Conservation (phyloP, 2,888 invertebrate species). For the Apamea sordens region DNA sequence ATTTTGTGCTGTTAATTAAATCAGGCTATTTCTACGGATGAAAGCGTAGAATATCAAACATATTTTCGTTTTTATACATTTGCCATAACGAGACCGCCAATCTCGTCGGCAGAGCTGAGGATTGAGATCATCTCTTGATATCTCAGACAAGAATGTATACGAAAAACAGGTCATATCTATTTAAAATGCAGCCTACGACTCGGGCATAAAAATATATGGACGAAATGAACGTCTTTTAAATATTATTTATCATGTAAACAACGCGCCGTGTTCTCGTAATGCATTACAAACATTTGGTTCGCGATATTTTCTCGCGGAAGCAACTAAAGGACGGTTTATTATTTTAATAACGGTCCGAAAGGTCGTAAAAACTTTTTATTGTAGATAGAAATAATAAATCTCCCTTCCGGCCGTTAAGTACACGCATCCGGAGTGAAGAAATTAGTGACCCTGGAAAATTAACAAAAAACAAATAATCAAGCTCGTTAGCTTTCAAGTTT, state of each 20-base stretch:
- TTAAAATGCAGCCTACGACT: slow-evolving; percentile 66
- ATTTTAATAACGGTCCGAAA: slow-evolving; percentile 70
- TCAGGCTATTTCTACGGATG: slow-evolving; percentile 34
- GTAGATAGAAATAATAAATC: slow-evolving; percentile 76
- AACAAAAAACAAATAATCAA: slow-evolving; percentile 58
- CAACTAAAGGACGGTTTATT: slow-evolving; percentile 71
- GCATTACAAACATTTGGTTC: slow-evolving; percentile 58
- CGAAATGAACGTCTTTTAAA: slow-evolving; percentile 72
- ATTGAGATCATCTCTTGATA: slow-evolving; percentile 66
- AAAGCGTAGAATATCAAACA: slow-evolving; percentile 33
- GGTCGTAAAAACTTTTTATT: slow-evolving; percentile 76
- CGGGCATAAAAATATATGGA: slow-evolving; percentile 63
- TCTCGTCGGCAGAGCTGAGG: slow-evolving; percentile 44
- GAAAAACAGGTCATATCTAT: slow-evolving; percentile 72
- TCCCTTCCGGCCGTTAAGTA: slow-evolving; percentile 68
- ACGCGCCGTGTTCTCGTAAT: slow-evolving; percentile 51
- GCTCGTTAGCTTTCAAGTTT: slow-evolving; percentile 51
- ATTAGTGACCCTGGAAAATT: slow-evolving; percentile 62
- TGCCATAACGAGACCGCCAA: slow-evolving; percentile 40
- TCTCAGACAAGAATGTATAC: slow-evolving; percentile 55
- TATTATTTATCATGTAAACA: slow-evolving; percentile 78
- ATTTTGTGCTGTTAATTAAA: slow-evolving; percentile 72
- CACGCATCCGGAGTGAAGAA: slow-evolving; percentile 69
- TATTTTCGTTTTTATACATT: slow-evolving; percentile 45
- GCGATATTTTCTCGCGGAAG: slow-evolving; percentile 62